Base-by-base conservation (phyloP, 2,797 vertebrate species). In the Eulemur albifrons region DNA sequence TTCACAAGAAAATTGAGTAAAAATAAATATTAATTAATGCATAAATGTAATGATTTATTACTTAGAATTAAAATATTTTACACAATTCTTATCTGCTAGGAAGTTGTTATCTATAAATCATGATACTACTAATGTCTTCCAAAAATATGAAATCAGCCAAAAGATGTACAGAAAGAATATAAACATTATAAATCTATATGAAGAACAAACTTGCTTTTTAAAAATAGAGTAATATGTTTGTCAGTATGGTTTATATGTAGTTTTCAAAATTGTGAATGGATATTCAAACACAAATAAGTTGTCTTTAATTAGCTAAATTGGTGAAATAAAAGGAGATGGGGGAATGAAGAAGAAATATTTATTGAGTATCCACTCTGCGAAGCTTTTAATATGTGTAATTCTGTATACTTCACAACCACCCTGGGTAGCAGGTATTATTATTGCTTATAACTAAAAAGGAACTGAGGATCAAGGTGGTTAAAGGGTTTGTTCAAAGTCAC, bases 161-260 rank as follows among this genome's bases (percentile, higher is more conserved):
- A 83, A 93, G 38, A 81, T 94, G 8, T 54, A 65, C 17, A n/a
- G 27, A 45, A 7, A 38, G 35, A 90, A 95, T 73, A 15, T 40
- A 81, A 81, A 90, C 38, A 80, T 54, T 79, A 57, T 81, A 72
- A n/a, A 81, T 76, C 45, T 80, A 79, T 35, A 59, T 88, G 69
- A 88, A 91, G 43, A 73, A 69, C n/a, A 96, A 92, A 70, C 8
- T 95, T 87, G 1, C 11, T 81, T 92, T 84, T 89, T 30, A 93
- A 96, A 95, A 93, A 91, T 93, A 45, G 72, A 77, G 69, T 96
- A 88, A 69, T 93, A 87, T 73, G 15, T 52, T 94, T 90, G 73
- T 93, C 94, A 88, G 52, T 77, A 40, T 48, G 48, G 18, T 67
- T 92, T 69, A 70, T 76, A 30, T 61, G 82, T 61, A 0, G 2